phyloP scores from a whole-genome alignment of 2,888 invertebrate genomes.

The Meta bourneti region DNA sequence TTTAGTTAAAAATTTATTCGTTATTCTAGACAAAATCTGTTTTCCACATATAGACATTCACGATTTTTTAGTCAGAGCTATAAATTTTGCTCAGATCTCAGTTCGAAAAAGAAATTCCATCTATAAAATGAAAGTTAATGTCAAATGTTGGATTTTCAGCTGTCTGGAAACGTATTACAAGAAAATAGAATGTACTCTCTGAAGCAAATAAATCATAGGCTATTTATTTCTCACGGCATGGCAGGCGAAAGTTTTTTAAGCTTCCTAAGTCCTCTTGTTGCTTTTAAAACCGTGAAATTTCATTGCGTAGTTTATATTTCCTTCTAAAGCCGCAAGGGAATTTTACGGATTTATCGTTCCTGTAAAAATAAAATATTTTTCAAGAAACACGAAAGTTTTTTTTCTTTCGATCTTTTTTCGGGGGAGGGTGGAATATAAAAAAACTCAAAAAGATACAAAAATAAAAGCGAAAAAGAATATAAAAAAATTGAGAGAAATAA shows the following conservation, averaged over 20 bases:
- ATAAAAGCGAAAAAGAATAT: constrained; percentile 25
- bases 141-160: neutral
- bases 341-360: constrained; percentile 65
- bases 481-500: neutral
- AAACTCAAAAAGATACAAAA: constrained; percentile 4
- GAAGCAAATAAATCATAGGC: constrained; percentile 35
- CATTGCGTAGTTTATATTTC: constrained; percentile 65
- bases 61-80: neutral
- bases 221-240: constrained; percentile 25
- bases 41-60: neutral
- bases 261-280: constrained; percentile 43
- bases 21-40: neutral
- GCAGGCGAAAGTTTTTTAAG: constrained; percentile 22
- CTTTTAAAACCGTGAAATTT: constrained; percentile 73
- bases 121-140: neutral
- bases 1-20: neutral
- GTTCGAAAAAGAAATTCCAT: neutral
- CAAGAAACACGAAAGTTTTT: constrained; percentile 39
- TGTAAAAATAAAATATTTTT: constrained; percentile 50
- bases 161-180: neutral
- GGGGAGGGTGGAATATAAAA: neutral
- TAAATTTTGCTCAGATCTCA: neutral
- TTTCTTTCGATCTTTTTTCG: constrained; percentile 2
- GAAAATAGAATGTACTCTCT: constrained; percentile 11
- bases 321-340: constrained; percentile 57